phyloP scores from a whole-genome alignment of 2,888 invertebrate genomes.

The Pinctada fucata region DNA sequence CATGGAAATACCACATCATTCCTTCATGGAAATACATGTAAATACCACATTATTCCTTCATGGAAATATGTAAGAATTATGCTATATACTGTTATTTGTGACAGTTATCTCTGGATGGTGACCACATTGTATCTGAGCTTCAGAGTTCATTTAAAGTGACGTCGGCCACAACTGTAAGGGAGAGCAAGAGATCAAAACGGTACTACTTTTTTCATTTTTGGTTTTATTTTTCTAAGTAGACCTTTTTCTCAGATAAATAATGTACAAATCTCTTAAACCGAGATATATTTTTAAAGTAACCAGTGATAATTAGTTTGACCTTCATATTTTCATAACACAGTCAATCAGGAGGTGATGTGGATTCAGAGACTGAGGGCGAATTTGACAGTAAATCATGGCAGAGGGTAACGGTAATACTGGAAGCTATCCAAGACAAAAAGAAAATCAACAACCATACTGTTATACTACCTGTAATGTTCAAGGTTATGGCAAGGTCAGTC shows the following conservation, averaged over 20 bases:
- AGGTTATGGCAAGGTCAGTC: slow-evolving; percentile 83
- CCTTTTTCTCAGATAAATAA: too few species aligned
- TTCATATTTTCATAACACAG: too few species aligned
- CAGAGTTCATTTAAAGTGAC: slow-evolving; percentile 52
- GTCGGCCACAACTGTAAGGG: slow-evolving; percentile 55
- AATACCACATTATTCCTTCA: too few species aligned
- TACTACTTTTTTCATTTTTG: slow-evolving; percentile 20
- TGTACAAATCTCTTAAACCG: too few species aligned
- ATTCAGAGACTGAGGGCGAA: slow-evolving; percentile 6
- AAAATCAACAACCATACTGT: slow-evolving; percentile 84
- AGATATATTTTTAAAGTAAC: too few species aligned
- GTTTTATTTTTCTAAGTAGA: too few species aligned
- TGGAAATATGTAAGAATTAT: too few species aligned
- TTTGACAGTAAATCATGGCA: slow-evolving; percentile 81
- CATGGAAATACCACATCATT: too few species aligned
- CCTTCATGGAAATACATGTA: too few species aligned
- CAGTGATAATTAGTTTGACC: too few species aligned
- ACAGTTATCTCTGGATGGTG: slow-evolving; percentile 48
- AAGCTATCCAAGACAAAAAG: slow-evolving; percentile 90
- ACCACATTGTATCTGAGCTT: slow-evolving; percentile 58
- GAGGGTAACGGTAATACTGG: slow-evolving; percentile 87
- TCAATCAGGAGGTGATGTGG: too few species aligned
- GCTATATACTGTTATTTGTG: neutral
- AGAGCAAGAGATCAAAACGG: slow-evolving; percentile 59
- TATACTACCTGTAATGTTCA: slow-evolving; percentile 87